phyloP scores from a whole-genome alignment of 1,140 invertebrate species.

The Plodia interpunctella region DNA sequence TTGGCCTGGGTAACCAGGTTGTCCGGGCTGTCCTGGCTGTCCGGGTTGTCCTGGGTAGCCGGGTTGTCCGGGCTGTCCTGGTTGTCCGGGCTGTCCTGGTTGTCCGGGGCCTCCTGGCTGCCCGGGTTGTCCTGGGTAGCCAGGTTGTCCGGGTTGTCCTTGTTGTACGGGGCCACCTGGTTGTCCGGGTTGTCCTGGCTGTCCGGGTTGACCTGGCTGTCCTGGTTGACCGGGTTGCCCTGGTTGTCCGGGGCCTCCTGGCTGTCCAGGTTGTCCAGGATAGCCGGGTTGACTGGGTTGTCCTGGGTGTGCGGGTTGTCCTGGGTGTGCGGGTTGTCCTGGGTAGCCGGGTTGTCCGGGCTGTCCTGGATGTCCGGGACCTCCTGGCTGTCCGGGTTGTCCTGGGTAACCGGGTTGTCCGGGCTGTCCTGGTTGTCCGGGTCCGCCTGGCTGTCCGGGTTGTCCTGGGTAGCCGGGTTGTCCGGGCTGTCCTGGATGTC shows the following conservation, averaged over 20 bases:
- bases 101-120: slow-evolving; percentile 13
- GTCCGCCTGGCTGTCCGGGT: slow-evolving; percentile 19
- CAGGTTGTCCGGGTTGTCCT: slow-evolving; percentile 26
- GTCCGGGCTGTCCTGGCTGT: slow-evolving; percentile 9
- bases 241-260: slow-evolving; percentile 20
- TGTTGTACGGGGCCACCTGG: slow-evolving; percentile 25
- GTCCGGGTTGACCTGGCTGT: slow-evolving; percentile 12
- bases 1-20: slow-evolving; percentile 17
- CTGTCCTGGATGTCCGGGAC: slow-evolving; percentile 19
- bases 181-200: slow-evolving; percentile 24
- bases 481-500: slow-evolving; percentile 26
- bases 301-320: slow-evolving; percentile 16
- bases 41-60: slow-evolving; percentile 17
- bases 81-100: slow-evolving; percentile 15
- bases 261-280: slow-evolving; percentile 19
- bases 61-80: slow-evolving; percentile 12
- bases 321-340: slow-evolving; percentile 21
- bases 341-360: slow-evolving; percentile 15
- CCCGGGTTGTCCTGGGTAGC: slow-evolving; percentile 22
- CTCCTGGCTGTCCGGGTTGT: slow-evolving; percentile 19
- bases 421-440: slow-evolving; percentile 18
- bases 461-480: slow-evolving; percentile 20
- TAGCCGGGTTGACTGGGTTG: slow-evolving; percentile 17
- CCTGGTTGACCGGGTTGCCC: slow-evolving; percentile 17
- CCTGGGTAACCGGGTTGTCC: slow-evolving; percentile 24